phyloP scores from a whole-genome alignment of 2,113 vertebrate genomes.

The Emydura subglobosa region DNA sequence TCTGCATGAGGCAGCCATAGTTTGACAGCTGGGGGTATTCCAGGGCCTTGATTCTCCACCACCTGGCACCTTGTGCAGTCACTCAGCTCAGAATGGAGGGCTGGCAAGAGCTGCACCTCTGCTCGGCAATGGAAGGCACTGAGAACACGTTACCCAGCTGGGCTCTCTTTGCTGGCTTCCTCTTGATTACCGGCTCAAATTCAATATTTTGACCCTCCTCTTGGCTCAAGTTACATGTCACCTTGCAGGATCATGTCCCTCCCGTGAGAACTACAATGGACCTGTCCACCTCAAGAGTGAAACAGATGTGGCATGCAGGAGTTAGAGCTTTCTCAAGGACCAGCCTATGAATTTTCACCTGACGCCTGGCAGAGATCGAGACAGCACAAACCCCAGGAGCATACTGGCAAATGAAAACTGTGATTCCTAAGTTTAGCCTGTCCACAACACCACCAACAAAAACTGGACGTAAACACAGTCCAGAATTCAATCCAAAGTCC shows the following conservation, averaged over 20 bases:
- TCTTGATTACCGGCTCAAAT: not conserved
- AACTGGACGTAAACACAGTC: not conserved
- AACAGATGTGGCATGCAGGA: not conserved
- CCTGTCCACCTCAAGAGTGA: not conserved
- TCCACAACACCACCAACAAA: not conserved
- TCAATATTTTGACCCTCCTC: not conserved
- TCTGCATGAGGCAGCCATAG: not conserved
- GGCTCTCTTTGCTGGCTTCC: not conserved
- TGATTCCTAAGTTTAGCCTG: not conserved
- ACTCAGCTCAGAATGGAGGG: not conserved
- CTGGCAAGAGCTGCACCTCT: too few relatives aligned
- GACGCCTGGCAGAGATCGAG: not conserved
- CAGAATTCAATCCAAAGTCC: not conserved
- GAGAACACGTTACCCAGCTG: not conserved
- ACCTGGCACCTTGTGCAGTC: accelerated
- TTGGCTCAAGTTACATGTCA: not conserved
- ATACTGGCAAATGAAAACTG: not conserved
- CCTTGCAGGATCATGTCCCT: not conserved
- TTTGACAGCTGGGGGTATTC: not conserved
- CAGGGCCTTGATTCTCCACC: not conserved
- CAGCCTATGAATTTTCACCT: not conserved
- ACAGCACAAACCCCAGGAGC: not conserved
- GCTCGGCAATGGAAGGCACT: not conserved
- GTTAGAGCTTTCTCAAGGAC: not conserved
- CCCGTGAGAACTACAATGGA: not conserved